A percentile compares a stretch with the other conserved stretches of the same genome.
Evolutionary conservation across 2,113 vertebrate species (phyloP).

Genomic region (Macroglossus sobrinus): DNA sequence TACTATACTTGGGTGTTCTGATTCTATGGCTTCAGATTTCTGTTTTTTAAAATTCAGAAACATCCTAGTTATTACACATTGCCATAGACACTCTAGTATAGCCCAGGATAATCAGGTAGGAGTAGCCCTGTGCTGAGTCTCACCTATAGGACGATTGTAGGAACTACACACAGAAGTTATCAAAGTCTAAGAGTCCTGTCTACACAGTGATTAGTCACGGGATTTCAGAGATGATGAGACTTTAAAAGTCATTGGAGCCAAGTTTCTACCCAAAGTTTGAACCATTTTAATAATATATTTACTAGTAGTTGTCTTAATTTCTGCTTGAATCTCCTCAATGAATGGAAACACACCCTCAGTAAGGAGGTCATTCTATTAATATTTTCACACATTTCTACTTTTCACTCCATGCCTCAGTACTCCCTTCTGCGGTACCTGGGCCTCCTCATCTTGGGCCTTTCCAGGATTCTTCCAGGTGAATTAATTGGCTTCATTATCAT

Average conservation of each 20-base stretch:
- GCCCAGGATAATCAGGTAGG: background rate
- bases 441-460: background rate
- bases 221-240: background rate
- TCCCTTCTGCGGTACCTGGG: background rate
- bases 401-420: background rate
- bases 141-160: accelerated
- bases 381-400: background rate
- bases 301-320: background rate
- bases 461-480: background rate
- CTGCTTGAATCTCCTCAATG: background rate
- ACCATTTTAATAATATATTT: background rate
- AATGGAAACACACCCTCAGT: background rate
- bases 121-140: background rate
- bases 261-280: background rate
- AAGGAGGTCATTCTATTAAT: background rate
- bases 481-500: background rate
- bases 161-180: background rate
- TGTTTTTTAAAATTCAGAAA: background rate
- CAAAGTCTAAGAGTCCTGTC: background rate
- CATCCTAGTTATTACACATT: background rate
- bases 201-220: background rate
- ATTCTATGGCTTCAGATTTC: background rate
- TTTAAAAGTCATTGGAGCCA: background rate
- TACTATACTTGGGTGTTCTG: background rate
- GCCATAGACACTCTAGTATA: background rate